phyloP scores from a whole-genome alignment of 2,888 invertebrate genomes.

The Tridacna gigas region DNA sequence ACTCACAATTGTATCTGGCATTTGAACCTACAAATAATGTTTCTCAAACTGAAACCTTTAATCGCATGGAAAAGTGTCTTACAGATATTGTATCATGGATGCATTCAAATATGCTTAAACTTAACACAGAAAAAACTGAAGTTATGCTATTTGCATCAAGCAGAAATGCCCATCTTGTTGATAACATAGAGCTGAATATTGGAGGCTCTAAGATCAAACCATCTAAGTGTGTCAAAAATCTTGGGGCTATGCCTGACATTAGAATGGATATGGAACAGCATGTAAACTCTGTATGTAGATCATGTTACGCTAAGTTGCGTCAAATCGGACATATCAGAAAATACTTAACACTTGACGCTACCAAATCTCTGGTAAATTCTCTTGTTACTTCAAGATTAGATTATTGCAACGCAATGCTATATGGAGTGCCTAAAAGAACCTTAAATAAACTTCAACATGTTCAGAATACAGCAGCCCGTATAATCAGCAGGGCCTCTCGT shows the following conservation, averaged over 20 bases:
- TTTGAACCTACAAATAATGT: constrained; percentile 34
- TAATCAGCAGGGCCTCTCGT: too few species aligned
- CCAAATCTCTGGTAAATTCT: constrained; percentile 11
- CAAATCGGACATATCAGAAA: constrained; percentile 38
- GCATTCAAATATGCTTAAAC: constrained; percentile 40
- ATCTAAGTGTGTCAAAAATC: constrained; percentile 33
- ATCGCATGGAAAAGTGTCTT: constrained; percentile 9
- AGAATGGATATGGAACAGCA: neutral
- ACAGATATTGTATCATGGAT: constrained; percentile 37
- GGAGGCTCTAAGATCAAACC: constrained; percentile 23
- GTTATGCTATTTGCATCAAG: constrained; percentile 33
- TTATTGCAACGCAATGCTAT: too few species aligned
- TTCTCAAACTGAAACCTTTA: constrained; percentile 19
- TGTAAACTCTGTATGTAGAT: too few species aligned
- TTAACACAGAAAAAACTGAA: too few species aligned
- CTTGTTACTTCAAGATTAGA: constrained; percentile 1
- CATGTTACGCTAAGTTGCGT: too few species aligned
- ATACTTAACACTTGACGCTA: constrained; percentile 31
- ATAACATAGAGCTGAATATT: constrained; percentile 15
- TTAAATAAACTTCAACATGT: too few species aligned
- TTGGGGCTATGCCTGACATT: constrained; percentile 25
- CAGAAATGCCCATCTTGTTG: constrained; percentile 19
- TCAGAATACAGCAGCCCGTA: too few species aligned
- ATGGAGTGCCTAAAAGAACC: too few species aligned
- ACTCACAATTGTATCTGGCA: constrained; percentile 44